Evolutionary conservation across 2,797 vertebrate genomes (phyloP).

Genomic region (Mustela erminea): DNA sequence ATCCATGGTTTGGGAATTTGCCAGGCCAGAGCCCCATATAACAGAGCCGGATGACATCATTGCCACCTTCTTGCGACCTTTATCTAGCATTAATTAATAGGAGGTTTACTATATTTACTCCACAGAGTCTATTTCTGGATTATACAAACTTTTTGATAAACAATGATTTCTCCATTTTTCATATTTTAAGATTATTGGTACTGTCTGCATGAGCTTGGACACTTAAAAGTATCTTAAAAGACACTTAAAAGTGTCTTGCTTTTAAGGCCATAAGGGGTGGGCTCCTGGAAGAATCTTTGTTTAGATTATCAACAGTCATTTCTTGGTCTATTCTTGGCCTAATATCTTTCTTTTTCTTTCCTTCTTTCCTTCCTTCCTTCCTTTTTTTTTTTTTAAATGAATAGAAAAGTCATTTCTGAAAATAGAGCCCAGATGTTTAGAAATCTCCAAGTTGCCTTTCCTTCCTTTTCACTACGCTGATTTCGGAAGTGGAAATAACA

Average conservation of each 20-base stretch:
- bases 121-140: constrained; percentile 57
- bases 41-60: constrained; percentile 23
- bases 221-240: too few relatives aligned
- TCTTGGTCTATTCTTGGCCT: constrained; percentile 48
- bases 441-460: constrained; percentile 72
- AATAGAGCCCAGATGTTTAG: constrained; percentile 77
- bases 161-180: constrained; percentile 61
- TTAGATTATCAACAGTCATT: constrained; percentile 8
- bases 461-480: constrained; percentile 64
- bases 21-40: constrained; percentile 40
- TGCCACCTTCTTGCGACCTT: constrained; percentile 48
- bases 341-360: constrained; percentile 27
- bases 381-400: constrained; percentile 49
- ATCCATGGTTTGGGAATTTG: constrained; percentile 39
- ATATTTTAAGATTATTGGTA: constrained; percentile 35
- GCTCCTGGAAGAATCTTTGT: constrained; percentile 53
- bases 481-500: constrained; percentile 48
- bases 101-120: constrained; percentile 57
- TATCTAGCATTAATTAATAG: constrained; percentile 62
- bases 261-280: not conserved
- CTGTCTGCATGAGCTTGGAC: not conserved
- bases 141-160: constrained; percentile 61
- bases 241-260: not conserved
- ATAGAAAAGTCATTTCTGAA: constrained; percentile 80
- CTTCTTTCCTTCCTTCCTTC: not conserved